phyloP scores from a whole-genome alignment of 2,888 invertebrate species.

The Neuroscelio doddi region DNA sequence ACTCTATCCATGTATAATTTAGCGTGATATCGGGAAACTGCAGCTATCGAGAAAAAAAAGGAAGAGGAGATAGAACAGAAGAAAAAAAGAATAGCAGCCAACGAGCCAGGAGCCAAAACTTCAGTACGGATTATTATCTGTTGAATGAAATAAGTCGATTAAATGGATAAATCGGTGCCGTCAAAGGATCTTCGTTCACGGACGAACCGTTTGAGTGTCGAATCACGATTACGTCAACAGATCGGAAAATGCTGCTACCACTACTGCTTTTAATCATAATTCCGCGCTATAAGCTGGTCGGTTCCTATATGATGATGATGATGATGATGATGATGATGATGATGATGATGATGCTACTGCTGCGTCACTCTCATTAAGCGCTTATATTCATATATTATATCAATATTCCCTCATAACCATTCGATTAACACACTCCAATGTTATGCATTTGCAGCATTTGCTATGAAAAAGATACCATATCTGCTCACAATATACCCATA shows the following conservation, averaged over 20 bases:
- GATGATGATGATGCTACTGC: no score
- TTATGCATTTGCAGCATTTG: conserved; percentile 3
- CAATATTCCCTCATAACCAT: conserved; percentile 12
- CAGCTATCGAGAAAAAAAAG: conserved; percentile 9
- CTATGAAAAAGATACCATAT: no score
- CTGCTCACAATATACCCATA: no score
- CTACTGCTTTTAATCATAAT: conserved; percentile 42
- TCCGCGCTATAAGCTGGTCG: conserved; percentile 26
- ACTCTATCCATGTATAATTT: conserved; percentile 28
- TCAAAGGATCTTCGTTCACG: conserved; percentile 44
- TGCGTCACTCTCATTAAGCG: conserved; percentile 24
- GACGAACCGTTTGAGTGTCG: conserved; percentile 33
- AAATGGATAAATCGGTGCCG: conserved; percentile 36
- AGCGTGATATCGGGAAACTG: conserved; percentile 12
- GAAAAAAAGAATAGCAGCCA: conserved; percentile 7
- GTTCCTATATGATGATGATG: conserved; percentile 28
- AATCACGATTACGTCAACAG: conserved; percentile 35
- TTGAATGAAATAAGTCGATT: conserved; percentile 42
- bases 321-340: no score
- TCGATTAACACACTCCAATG: conserved; percentile 3
- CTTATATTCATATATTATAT: conserved; percentile 30
- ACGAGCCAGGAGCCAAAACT: conserved; percentile 14
- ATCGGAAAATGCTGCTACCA: conserved; percentile 38
- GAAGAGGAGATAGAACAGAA: not conserved
- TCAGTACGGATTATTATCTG: conserved; percentile 36